Conservation (phyloP, 2,888 invertebrate species). For the Acrobasis suavella region DNA sequence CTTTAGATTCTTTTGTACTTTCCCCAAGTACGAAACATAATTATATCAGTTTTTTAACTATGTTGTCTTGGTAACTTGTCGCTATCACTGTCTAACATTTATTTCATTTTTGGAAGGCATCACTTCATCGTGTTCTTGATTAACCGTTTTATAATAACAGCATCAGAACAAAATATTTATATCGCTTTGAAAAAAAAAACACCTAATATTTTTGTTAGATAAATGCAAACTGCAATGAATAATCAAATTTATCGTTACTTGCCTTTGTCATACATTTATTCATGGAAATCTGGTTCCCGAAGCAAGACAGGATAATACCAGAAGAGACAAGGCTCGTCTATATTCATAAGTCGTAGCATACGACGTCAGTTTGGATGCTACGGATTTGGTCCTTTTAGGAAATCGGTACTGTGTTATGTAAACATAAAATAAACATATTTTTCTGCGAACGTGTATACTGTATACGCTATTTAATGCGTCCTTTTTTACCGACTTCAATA, state of each 20-base stretch:
- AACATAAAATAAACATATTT: conserved; percentile 17
- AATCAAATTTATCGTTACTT: conserved; percentile 10
- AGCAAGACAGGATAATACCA: conserved; percentile 1
- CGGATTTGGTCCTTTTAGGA: conserved; percentile 9
- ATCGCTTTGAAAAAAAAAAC: no score
- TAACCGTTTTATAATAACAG: no score
- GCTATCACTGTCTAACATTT: no score
- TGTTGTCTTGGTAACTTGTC: no score
- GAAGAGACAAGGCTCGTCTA: conserved; percentile 15
- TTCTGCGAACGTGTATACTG: not conserved
- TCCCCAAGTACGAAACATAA: no score
- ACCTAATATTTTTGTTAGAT: not conserved
- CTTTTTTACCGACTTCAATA: no score
- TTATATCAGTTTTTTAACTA: no score
- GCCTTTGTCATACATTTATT: conserved; percentile 12
- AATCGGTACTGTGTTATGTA: conserved; percentile 7
- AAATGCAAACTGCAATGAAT: conserved; percentile 1
- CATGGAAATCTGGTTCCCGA: conserved; percentile 13
- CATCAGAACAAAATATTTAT: no score
- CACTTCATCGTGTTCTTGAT: no score
- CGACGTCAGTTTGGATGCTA: conserved; percentile 8
- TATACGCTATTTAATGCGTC: no score
- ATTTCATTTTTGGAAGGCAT: no score
- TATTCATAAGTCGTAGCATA: conserved; percentile 22
- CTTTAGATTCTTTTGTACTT: no score